Evolutionary conservation across 1,140 invertebrate genomes (phyloP).

Genomic region (Diorhabda sublineata): DNA sequence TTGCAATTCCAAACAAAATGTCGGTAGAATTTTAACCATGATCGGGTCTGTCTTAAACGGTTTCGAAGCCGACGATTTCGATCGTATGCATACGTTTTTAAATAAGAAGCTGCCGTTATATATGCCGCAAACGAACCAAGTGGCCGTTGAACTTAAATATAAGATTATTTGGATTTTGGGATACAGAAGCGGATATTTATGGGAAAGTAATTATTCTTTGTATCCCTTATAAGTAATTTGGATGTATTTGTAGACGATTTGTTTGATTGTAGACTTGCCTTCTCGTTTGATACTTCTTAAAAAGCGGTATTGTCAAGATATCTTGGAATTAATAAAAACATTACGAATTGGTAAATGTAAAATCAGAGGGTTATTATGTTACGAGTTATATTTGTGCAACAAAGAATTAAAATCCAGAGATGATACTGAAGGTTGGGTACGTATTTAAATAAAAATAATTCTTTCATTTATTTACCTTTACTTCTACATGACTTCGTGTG

Average conservation of each 20-base stretch:
- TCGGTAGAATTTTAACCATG: constrained; percentile 42
- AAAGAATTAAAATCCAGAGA: constrained; percentile 29
- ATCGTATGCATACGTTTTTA: constrained; percentile 50
- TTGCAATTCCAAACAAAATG: constrained; percentile 47
- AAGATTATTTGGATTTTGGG: constrained; percentile 40
- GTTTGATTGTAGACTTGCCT: constrained; percentile 30
- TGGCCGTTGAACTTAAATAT: constrained; percentile 51
- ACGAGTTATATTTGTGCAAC: constrained; percentile 33
- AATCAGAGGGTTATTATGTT: constrained; percentile 43
- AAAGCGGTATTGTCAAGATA: constrained; percentile 46
- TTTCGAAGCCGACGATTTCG: constrained; percentile 47
- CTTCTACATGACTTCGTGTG: not conserved
- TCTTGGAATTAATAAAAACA: constrained; percentile 46
- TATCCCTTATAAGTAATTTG: not conserved
- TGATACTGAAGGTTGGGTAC: not conserved
- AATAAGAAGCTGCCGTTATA: constrained; percentile 47
- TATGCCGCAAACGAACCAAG: constrained; percentile 52
- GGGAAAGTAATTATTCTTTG: constrained; percentile 28
- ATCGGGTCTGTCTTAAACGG: constrained; percentile 49
- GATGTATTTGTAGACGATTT: not conserved
- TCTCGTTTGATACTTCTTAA: constrained; percentile 28
- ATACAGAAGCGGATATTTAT: constrained; percentile 31
- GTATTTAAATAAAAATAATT: not conserved
- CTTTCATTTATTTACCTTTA: not conserved
- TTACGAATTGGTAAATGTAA: constrained; percentile 48